Evolutionary conservation across 2,113 vertebrate species (phyloP).

Genomic region (Mionectes macconnelli): DNA sequence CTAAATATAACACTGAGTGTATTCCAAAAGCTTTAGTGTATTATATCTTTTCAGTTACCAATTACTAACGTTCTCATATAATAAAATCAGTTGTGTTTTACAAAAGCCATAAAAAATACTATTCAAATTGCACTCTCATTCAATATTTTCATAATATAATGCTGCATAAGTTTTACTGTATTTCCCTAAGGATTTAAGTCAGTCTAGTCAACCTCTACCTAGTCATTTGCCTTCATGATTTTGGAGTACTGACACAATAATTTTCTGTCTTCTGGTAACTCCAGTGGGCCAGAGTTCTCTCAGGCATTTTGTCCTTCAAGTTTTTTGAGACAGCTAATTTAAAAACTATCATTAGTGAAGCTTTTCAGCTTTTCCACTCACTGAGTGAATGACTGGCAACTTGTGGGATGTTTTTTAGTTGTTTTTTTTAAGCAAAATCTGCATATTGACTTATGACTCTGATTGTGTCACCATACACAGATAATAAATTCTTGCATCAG

Average conservation of each 20-base stretch:
- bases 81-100: background rate
- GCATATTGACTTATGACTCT: background rate
- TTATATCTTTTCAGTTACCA: background rate
- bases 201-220: background rate
- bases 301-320: background rate
- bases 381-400: background rate
- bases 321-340: background rate
- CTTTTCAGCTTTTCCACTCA: background rate
- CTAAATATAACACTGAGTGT: background rate
- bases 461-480: background rate
- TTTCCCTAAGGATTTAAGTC: background rate
- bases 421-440: background rate
- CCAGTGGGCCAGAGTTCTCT: background rate
- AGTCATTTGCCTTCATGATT: background rate
- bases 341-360: background rate
- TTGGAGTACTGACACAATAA: background rate
- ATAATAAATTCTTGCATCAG: background rate
- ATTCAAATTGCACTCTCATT: background rate
- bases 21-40: background rate
- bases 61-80: background rate
- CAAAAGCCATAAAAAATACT: background rate
- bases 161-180: background rate
- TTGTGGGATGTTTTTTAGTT: background rate
- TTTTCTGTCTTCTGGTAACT: background rate
- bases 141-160: background rate